Evolutionary conservation across 1,140 invertebrate species (phyloP).

Genomic region (Hylaeus anthracinus): DNA sequence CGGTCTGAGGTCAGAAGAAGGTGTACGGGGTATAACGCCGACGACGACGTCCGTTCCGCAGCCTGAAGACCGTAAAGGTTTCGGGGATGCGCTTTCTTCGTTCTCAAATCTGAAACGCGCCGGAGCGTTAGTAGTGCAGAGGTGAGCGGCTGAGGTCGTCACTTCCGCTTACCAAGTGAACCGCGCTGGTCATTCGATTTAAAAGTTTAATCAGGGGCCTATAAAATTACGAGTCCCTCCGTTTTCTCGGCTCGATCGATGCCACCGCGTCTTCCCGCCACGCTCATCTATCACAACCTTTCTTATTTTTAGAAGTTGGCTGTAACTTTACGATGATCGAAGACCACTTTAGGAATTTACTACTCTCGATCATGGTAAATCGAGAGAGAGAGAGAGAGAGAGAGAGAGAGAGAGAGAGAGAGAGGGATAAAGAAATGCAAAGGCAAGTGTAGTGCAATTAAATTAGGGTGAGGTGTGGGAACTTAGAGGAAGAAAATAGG

Average conservation of each 20-base stretch:
- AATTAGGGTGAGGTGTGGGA: too few relatives aligned
- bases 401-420: too few relatives aligned
- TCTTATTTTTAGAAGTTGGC: too few relatives aligned
- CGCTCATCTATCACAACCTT: too few relatives aligned
- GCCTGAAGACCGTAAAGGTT: constrained; percentile 71
- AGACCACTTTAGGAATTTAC: too few relatives aligned
- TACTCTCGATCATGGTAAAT: too few relatives aligned
- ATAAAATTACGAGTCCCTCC: constrained; percentile 74
- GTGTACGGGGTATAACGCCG: constrained; percentile 40
- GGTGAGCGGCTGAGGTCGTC: constrained; percentile 79
- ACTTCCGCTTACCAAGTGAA: constrained; percentile 79
- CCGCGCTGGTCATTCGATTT: constrained; percentile 78
- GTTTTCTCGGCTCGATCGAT: constrained; percentile 15
- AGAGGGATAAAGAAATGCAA: too few relatives aligned
- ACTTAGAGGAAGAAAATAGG: too few relatives aligned
- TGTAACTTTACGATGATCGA: too few relatives aligned
- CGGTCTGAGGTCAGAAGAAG: constrained; percentile 60
- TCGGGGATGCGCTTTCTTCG: constrained; percentile 76
- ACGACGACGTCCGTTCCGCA: constrained; percentile 67
- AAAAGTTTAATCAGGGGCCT: constrained; percentile 81
- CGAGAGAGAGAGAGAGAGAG: too few relatives aligned
- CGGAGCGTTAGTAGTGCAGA: constrained; percentile 79
- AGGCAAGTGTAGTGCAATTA: too few relatives aligned
- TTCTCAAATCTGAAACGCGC: constrained; percentile 73
- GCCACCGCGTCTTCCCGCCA: too few relatives aligned